These are phyloP conservation scores for Percina caprodes DNA, from an alignment of 2,113 vertebrate species.

Conservation along the genomic window DNA sequence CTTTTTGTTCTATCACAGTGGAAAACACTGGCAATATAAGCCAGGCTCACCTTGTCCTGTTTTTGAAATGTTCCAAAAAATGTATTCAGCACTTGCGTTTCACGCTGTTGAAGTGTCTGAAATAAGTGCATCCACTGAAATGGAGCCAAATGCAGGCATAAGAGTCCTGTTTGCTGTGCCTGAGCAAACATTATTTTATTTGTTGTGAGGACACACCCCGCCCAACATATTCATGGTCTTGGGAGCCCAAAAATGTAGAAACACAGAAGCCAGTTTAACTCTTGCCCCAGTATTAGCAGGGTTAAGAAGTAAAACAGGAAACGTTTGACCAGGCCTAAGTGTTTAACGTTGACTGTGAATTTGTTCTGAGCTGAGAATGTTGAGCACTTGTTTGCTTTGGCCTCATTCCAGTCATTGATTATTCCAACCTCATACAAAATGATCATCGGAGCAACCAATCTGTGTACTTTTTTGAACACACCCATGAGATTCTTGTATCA, in stretches of 20 bases:
- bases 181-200: constrained; percentile 1
- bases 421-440: constrained; percentile 42
- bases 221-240: constrained; percentile 5
- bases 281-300: constrained; percentile 5
- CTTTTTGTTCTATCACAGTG: background rate
- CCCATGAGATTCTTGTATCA: constrained; percentile 47
- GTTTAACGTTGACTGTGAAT: background rate
- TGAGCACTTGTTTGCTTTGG: constrained; percentile 5
- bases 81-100: too few relatives aligned
- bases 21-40: background rate
- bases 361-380: constrained; percentile 17
- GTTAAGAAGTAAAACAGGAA: background rate
- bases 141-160: constrained; percentile 3
- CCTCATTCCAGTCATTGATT: constrained; percentile 48
- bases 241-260: background rate
- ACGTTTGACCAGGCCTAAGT: constrained; percentile 8
- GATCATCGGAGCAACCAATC: constrained; percentile 38
- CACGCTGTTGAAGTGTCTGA: too few relatives aligned
- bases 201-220: background rate
- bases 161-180: background rate
- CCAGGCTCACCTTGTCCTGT: too few relatives aligned
- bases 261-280: background rate
- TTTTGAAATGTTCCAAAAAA: too few relatives aligned
- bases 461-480: constrained; percentile 37
- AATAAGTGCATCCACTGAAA: background rate